phyloP scores from a whole-genome alignment of 2,797 vertebrate genomes.

The Semaprochilodus insignis region DNA sequence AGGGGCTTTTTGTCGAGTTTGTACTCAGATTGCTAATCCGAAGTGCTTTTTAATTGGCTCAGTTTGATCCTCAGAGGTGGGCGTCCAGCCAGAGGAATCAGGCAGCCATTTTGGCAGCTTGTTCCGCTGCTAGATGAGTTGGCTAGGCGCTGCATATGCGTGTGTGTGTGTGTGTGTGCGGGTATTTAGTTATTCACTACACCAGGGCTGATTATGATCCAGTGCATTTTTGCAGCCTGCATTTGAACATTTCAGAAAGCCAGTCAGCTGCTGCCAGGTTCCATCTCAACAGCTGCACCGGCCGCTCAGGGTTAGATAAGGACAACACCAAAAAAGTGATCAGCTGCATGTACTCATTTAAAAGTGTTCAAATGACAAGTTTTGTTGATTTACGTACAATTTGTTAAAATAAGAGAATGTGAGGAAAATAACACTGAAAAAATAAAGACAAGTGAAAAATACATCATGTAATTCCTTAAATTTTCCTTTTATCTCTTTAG shows the following conservation, averaged over 20 bases:
- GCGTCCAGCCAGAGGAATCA: conserved; percentile 31
- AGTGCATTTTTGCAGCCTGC: not conserved
- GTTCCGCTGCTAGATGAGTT: conserved; percentile 21
- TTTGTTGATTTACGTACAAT: no score
- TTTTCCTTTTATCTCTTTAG: no score
- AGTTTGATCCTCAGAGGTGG: conserved; percentile 16
- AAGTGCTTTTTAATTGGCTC: conserved; percentile 42
- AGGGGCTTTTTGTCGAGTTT: conserved; percentile 4
- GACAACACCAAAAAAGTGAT: not conserved
- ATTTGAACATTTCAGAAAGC: not conserved
- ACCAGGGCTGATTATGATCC: conserved; percentile 1
- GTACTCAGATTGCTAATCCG: conserved; percentile 11
- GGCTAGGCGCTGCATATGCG: conserved; percentile 6
- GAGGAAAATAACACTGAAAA: no score
- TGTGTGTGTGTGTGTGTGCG: conserved; percentile 31
- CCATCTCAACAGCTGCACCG: not conserved
- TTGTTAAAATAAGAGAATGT: no score
- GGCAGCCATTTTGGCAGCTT: conserved; percentile 11
- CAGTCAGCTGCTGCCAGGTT: conserved; percentile 11
- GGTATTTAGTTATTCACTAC: conserved; percentile 28
- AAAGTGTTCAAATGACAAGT: not conserved
- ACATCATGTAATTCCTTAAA: no score
- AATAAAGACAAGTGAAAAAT: no score
- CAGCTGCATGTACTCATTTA: not conserved
- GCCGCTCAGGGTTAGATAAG: not conserved